phyloP scores from a whole-genome alignment of 2,113 vertebrate genomes.

The Pavo muticus region DNA sequence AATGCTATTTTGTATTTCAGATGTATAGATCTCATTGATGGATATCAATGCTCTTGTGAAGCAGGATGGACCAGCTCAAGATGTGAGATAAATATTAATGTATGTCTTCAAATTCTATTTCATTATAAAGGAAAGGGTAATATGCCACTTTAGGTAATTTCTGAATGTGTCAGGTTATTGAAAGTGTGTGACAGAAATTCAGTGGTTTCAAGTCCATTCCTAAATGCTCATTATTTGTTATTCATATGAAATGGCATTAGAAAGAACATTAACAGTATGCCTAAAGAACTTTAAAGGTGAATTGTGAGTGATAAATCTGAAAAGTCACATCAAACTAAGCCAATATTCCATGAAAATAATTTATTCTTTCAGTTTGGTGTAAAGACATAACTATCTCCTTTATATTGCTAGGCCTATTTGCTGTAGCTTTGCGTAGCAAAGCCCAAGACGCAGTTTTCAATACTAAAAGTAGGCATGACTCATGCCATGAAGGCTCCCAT shows the following conservation, averaged over 20 bases:
- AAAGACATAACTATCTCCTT: not conserved
- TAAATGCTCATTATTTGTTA: not conserved
- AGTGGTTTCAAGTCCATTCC: not conserved
- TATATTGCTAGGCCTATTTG: not conserved
- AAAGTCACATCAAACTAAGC: not conserved
- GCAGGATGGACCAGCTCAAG: conserved; percentile 80
- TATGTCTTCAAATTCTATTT: conserved; percentile 72
- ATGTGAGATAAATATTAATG: conserved; percentile 84
- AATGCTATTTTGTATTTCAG: conserved; percentile 70
- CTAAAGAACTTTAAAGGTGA: not conserved
- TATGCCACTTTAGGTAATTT: not conserved
- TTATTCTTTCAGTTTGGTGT: not conserved
- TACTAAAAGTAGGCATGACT: not conserved
- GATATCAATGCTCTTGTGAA: conserved; percentile 80
- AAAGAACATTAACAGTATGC: not conserved
- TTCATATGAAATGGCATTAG: not conserved
- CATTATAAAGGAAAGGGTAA: not conserved
- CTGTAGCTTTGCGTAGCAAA: not conserved
- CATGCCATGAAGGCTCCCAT: accelerated
- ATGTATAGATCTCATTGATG: conserved; percentile 78
- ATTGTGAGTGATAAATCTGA: not conserved
- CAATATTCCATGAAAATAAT: not conserved
- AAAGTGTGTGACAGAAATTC: not conserved
- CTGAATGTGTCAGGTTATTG: not conserved
- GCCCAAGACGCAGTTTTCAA: not conserved